phyloP scores from a whole-genome alignment of 2,113 vertebrate genomes.

The Dromaius novaehollandiae region DNA sequence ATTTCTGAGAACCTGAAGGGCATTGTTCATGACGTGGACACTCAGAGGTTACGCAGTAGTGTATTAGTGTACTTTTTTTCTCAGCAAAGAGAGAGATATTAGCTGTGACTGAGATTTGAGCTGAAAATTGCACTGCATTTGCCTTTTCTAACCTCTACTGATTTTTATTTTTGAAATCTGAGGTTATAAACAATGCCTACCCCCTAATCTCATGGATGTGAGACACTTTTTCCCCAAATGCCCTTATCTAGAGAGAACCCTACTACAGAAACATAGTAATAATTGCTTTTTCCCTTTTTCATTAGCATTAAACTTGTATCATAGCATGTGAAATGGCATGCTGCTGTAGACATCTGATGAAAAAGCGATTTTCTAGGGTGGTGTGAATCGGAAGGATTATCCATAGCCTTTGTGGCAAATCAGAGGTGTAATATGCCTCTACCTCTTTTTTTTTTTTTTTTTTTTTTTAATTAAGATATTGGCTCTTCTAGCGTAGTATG shows the following conservation, averaged over 20 bases:
- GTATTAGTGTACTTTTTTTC: background rate
- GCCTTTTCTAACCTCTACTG: background rate
- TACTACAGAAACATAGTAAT: background rate
- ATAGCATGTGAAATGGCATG: background rate
- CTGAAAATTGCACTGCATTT: background rate
- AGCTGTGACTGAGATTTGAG: background rate
- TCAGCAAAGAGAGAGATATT: background rate
- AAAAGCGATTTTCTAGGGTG: background rate
- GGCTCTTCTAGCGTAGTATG: background rate
- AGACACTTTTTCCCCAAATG: background rate
- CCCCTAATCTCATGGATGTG: background rate
- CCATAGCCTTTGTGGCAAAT: no score
- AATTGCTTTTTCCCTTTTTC: background rate
- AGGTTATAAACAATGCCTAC: background rate
- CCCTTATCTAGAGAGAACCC: background rate
- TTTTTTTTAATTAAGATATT: background rate
- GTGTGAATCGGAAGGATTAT: background rate
- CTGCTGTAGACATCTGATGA: background rate
- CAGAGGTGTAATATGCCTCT: background rate
- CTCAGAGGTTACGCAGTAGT: background rate
- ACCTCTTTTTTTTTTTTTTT: background rate
- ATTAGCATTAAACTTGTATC: background rate
- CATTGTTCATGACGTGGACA: background rate
- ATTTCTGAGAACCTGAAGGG: conserved; percentile 50
- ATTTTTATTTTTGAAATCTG: background rate